Evolutionary conservation across 1,140 invertebrate genomes (phyloP).

Genomic region (Drosophila lowei): DNA sequence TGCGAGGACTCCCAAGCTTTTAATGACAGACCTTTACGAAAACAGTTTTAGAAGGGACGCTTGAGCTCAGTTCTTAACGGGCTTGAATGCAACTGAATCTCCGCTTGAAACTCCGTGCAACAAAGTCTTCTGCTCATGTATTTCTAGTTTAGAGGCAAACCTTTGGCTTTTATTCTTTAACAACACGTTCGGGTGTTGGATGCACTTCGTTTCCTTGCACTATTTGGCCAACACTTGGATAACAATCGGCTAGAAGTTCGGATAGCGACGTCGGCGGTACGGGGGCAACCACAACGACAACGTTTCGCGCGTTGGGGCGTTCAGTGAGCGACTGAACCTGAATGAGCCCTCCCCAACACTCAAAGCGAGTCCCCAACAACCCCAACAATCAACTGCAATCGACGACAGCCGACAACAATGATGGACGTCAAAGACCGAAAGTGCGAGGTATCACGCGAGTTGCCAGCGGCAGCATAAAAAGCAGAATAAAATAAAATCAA

Average conservation of each 20-base stretch:
- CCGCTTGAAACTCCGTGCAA: too few relatives aligned
- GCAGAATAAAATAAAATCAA: too few relatives aligned
- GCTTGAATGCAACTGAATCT: too few relatives aligned
- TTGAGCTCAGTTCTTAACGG: too few relatives aligned
- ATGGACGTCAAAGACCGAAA: conserved; percentile 52
- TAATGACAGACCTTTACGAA: not conserved
- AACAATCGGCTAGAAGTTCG: conserved; percentile 3
- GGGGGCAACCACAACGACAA: conserved; percentile 46
- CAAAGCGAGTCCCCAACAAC: conserved; percentile 42
- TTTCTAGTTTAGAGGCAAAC: not conserved
- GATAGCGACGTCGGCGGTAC: conserved; percentile 27
- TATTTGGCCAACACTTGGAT: conserved; percentile 13
- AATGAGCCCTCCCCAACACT: conserved; percentile 55
- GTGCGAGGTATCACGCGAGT: conserved; percentile 67
- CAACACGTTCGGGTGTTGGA: not conserved
- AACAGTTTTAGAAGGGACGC: not conserved
- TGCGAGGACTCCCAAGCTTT: too few relatives aligned
- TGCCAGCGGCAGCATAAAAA: conserved; percentile 66
- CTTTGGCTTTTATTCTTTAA: not conserved
- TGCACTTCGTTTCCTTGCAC: not conserved
- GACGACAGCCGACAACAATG: conserved; percentile 18
- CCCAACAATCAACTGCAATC: conserved; percentile 4
- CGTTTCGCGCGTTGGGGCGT: conserved; percentile 64
- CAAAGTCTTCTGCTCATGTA: too few relatives aligned
- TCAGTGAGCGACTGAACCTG: conserved; percentile 65